A percentile compares a stretch with the other conserved stretches of the same genome.
Evolutionary conservation across 1,140 invertebrate genomes (phyloP).

Genomic region (Leptopilina clavipes): DNA sequence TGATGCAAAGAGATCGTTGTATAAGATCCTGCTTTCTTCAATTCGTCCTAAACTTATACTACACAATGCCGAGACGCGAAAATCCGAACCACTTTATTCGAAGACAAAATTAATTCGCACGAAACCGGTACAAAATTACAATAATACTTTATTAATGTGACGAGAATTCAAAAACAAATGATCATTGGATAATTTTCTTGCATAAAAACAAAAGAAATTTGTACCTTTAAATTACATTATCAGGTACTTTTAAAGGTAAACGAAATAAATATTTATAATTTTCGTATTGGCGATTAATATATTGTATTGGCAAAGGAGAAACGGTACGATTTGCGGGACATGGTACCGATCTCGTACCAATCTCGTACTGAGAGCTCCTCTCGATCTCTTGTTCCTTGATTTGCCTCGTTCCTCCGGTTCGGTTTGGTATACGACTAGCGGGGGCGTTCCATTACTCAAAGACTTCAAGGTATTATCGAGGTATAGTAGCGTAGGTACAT

Average conservation of each 20-base stretch:
- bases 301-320: conserved; percentile 42
- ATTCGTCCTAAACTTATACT: not conserved
- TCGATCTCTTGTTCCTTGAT: conserved; percentile 56
- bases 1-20: conserved; percentile 11
- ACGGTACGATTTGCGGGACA: conserved; percentile 41
- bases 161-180: not conserved
- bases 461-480: conserved; percentile 42
- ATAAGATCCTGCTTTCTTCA: not conserved
- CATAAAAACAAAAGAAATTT: not conserved
- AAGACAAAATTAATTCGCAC: too few species aligned
- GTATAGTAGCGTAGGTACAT: conserved; percentile 53
- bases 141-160: too few species aligned
- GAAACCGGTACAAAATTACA: too few species aligned
- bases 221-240: not conserved
- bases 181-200: too few species aligned
- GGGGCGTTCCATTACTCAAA: conserved; percentile 61
- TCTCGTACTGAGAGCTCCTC: conserved; percentile 54
- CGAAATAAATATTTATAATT: conserved; percentile 37
- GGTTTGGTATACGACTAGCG: conserved; percentile 55
- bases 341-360: conserved; percentile 43
- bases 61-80: not conserved
- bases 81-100: not conserved
- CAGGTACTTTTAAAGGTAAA: not conserved
- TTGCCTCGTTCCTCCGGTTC: conserved; percentile 54
- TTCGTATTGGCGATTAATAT: conserved; percentile 31